phyloP scores from a whole-genome alignment of 2,888 invertebrate species.

The Hyposoter dolosus region DNA sequence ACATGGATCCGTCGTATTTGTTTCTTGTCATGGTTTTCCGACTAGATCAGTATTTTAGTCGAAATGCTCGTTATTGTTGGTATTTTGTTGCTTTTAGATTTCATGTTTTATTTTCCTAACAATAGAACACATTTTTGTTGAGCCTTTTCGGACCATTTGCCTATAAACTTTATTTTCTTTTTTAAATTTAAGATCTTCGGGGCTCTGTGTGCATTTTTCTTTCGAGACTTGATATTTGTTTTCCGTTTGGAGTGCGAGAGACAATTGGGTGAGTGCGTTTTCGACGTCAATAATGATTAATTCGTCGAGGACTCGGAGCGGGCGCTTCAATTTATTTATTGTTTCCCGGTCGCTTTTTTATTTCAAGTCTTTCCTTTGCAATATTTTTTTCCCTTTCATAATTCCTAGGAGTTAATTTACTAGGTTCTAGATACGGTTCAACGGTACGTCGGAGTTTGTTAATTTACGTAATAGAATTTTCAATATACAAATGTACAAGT shows the following conservation, averaged over 20 bases:
- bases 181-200: neutral
- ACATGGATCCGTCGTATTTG: constrained; percentile 47
- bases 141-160: constrained; percentile 16
- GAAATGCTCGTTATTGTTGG: constrained; percentile 43
- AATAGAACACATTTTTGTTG: constrained; percentile 48
- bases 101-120: constrained; percentile 2
- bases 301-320: constrained; percentile 45
- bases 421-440: constrained; percentile 79
- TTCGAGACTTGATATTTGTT: neutral
- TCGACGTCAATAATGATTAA: constrained; percentile 28
- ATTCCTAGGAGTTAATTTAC: constrained; percentile 81
- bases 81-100: constrained; percentile 18
- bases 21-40: constrained; percentile 41
- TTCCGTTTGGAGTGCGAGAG: constrained; percentile 17
- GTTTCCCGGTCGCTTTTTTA: neutral
- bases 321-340: constrained; percentile 42
- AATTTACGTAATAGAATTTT: constrained; percentile 77
- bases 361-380: constrained; percentile 37
- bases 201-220: constrained; percentile 4
- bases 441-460: constrained; percentile 75
- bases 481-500: constrained; percentile 84
- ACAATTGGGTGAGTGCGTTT: neutral
- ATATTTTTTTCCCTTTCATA: constrained; percentile 41
- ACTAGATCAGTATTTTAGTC: constrained; percentile 44
- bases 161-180: constrained; percentile 11